Base-by-base conservation (phyloP, 2,888 invertebrate species). In the Patella pellucida region DNA sequence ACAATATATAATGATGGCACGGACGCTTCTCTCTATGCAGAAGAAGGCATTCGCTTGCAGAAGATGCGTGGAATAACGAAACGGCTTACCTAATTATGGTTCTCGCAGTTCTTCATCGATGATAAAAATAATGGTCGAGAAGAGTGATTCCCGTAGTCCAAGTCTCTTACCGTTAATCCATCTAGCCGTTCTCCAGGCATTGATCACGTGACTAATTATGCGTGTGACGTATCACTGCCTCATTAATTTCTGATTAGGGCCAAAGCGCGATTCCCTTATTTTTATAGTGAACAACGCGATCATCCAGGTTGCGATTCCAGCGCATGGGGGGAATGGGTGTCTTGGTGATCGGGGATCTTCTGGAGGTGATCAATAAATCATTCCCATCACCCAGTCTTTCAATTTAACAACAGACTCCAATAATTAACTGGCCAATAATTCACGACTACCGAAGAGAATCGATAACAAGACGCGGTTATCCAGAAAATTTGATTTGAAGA, bases 171-270 rank as follows among this genome's bases (percentile, higher is more conserved):
- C 41, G 41, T 41, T 62, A 62, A 62, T 62, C 62, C 62, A 19
- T 23, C 62, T 62, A 23, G 62, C 23, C 19, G 19, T 23, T 62
- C 19, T 62, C 68, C 74, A 62, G 62, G 74, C 62, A 54, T 31
- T 19, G 69, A 71, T 78, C 75, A 75, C 78, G 78, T 78, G 78
- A 78, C 70, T 72, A 78, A 78, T 78, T 78, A 78, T 78, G 78
- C 72, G 52, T 72, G 69, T 78, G 78, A 78, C 78, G 78, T 78
- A 72, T 75, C 52, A 68, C 31, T 68, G 68, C 56, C 67, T 74
- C 70, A 71, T 71, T 74, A 74, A 74, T 70, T 74, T 69, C 67
- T 62, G 70, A 74, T 74, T 74, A 68, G 68, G 68, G 68, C 68
- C 68, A 50, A 73, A 68, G 68, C 50, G 73, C 19, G 73, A 73